These are phyloP conservation scores for Oophaga sylvatica DNA, from an alignment of 2,797 vertebrate species.

Conservation along the genomic window DNA sequence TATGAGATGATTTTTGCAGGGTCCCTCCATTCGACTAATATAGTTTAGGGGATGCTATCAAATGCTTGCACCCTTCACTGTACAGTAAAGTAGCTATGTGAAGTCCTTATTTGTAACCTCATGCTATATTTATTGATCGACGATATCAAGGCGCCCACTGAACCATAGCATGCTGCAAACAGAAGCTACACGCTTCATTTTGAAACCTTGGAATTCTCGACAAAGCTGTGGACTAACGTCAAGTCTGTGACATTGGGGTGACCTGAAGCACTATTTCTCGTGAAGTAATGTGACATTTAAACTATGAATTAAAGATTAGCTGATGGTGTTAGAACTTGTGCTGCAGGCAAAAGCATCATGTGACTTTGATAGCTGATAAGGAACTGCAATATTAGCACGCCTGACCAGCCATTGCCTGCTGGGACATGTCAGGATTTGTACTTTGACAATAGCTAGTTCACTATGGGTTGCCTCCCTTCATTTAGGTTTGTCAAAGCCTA, in stretches of 20 bases:
- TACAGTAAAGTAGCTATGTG: not conserved
- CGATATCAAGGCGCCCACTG: not conserved
- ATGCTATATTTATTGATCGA: not conserved
- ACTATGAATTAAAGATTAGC: conserved; percentile 25
- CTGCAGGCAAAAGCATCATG: conserved; percentile 21
- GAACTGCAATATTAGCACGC: conserved; percentile 43
- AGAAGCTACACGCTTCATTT: not conserved
- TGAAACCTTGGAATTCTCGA: not conserved
- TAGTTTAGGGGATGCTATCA: not conserved
- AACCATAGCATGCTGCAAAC: not conserved
- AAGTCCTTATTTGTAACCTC: not conserved
- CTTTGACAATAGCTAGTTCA: not conserved
- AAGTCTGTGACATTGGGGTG: not conserved
- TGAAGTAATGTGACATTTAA: conserved; percentile 13
- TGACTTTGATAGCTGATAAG: conserved; percentile 11
- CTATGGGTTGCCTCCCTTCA: not conserved
- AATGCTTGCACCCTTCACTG: not conserved
- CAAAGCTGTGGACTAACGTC: not conserved
- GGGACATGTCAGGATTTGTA: conserved; percentile 61
- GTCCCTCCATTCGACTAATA: not conserved
- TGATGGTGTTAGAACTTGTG: not conserved
- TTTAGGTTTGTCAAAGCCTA: not conserved
- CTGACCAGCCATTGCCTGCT: conserved; percentile 42
- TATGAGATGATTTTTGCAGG: not conserved
- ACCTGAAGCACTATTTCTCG: not conserved